Evolutionary conservation across 1,140 invertebrate species (phyloP).

Genomic region (Drosophila ananassae): DNA sequence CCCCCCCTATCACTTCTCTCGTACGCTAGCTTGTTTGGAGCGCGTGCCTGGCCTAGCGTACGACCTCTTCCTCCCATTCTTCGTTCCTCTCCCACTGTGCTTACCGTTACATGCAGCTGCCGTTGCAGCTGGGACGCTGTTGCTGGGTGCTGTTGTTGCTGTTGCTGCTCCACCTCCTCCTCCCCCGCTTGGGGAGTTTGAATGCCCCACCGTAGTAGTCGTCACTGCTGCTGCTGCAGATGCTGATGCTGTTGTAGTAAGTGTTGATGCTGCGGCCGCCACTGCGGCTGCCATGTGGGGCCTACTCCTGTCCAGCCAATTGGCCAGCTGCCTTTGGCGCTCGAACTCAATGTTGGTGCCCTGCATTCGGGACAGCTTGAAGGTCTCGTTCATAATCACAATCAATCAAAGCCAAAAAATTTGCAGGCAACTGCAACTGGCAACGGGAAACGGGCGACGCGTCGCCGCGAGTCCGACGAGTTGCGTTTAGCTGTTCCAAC

Average conservation of each 20-base stretch:
- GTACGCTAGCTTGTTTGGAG: slow-evolving; percentile 12
- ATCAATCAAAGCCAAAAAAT: slow-evolving; percentile 52
- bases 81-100: slow-evolving; percentile 27
- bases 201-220: slow-evolving; percentile 11
- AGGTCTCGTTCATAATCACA: slow-evolving; percentile 74
- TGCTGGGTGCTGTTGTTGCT: slow-evolving; percentile 53
- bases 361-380: slow-evolving; percentile 80
- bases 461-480: slow-evolving; percentile 25
- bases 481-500: slow-evolving; percentile 32
- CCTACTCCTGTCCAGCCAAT: slow-evolving; percentile 83
- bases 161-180: slow-evolving; percentile 13
- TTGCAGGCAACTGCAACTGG: slow-evolving; percentile 38
- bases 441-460: slow-evolving; percentile 41
- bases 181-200: not conserved
- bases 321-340: slow-evolving; percentile 83
- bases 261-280: slow-evolving; percentile 44
- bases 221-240: slow-evolving; percentile 30
- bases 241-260: slow-evolving; percentile 29
- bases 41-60: slow-evolving; percentile 60
- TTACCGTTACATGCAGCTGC: slow-evolving; percentile 76
- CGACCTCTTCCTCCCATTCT: slow-evolving; percentile 15
- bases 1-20: slow-evolving; percentile 18
- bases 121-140: slow-evolving; percentile 66
- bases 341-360: slow-evolving; percentile 83
- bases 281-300: slow-evolving; percentile 82